Base-by-base conservation (phyloP, 2,888 invertebrate species). In the Galerucella calmariensis region DNA sequence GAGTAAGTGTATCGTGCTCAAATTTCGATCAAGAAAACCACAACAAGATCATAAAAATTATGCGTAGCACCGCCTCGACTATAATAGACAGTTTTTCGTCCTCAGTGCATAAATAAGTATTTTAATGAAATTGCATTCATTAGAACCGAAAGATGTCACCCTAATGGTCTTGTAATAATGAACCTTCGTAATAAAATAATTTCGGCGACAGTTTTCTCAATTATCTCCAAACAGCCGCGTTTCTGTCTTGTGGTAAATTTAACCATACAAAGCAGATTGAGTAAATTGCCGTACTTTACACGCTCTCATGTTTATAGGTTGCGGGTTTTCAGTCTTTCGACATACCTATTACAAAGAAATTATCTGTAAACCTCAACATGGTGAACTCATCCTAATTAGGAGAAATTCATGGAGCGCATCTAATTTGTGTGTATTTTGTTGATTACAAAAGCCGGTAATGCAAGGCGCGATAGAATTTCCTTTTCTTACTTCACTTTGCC, bases 321-420 rank as follows among this genome's bases (percentile, higher is more conserved):
- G n/a, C n/a, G 51, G n/a, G n/a, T n/a, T 51, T 51, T 14, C 51
- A n/a, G 51, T 51, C 51, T 51, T 51, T 51, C 14, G n/a, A 51
- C 51, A 51, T 14, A 20, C 20, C 20, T 20, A n/a, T 51, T 51
- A n/a, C 51, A 51, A 51, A 51, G 11, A 27, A 59, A 59, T 59
- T 59, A 59, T 27, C 27, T 11, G 24, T 59, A 24, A 59, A 24
- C 59, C 59, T 14, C 27, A 59, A 59, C 27, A 27, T 59, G 14
- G 59, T 59, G 14, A 27, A 27, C 27, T 59, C 27, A 59, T 24
- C 24, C 59, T 59, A 59, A 59, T 59, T 59, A 59, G 59, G 20
- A 59, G 59, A 59, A 59, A 27, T 59, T 59, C 20, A 24, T 59
- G 59, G 24, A 59, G 59, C 59, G 27, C 59, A 11, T 59, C 59